phyloP scores from a whole-genome alignment of 37 sponge, comb jelly and placozoan species.

The Aplysina aerophoba region DNA sequence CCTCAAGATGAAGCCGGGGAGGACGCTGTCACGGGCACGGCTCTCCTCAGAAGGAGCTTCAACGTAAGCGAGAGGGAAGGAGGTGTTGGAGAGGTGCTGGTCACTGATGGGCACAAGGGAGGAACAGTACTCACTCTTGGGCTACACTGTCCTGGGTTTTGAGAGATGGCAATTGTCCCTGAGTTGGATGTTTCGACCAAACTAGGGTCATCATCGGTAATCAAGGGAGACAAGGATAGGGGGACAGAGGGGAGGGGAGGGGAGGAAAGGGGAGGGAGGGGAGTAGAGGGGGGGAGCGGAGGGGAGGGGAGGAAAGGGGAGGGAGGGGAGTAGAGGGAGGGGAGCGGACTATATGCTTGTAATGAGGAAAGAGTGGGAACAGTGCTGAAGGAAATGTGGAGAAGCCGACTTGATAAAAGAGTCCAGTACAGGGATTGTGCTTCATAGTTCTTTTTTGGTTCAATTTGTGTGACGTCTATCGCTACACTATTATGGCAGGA shows the following conservation, averaged over 20 bases:
- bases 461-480: no score
- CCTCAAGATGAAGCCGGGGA: conserved; percentile 70
- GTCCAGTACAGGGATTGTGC: no score
- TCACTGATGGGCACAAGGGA: neutral
- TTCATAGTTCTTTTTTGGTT: no score
- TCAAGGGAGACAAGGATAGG: conserved; percentile 94
- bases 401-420: neutral
- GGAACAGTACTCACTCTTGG: no score
- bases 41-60: conserved; percentile 74
- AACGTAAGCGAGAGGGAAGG: conserved; percentile 49
- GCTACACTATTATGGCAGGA: no score
- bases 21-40: conserved; percentile 49
- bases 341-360: neutral
- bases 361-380: neutral
- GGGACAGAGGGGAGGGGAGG: conserved; percentile 51
- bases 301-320: no score
- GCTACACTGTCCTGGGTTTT: neutral
- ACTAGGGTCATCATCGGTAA: no score
- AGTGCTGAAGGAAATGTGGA: neutral
- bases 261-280: conserved; percentile 64
- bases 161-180: neutral
- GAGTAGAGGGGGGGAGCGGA: no score
- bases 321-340: no score
- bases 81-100: neutral
- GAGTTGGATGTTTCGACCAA: no score